Conservation (phyloP, 1,140 invertebrate genomes). For the Camponotus floridanus region DNA sequence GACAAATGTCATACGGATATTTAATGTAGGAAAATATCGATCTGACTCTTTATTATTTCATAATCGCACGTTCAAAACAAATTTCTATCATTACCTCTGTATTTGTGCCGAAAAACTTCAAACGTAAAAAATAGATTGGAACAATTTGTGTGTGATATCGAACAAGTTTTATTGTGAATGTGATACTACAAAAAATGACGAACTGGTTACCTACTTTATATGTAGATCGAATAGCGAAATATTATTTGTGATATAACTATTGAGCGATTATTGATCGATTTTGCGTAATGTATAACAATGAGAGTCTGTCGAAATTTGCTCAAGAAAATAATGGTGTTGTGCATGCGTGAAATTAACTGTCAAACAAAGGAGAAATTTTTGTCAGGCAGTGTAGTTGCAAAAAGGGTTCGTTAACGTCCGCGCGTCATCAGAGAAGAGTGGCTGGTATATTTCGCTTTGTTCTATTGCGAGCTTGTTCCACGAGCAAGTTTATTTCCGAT, state of each 20-base stretch:
- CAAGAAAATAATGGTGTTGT: not conserved
- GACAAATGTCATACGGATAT: slow-evolving; percentile 11
- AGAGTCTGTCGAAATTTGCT: not conserved
- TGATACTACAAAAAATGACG: not conserved
- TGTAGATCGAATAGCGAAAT: not conserved
- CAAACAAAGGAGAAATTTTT: slow-evolving; percentile 11
- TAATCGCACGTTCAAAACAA: slow-evolving; percentile 10
- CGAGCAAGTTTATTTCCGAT: not conserved
- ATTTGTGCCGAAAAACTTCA: not conserved
- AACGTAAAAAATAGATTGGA: not conserved
- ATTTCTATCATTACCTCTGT: slow-evolving; percentile 1
- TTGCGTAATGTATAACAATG: not conserved
- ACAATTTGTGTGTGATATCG: not conserved
- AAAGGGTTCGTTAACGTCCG: slow-evolving; percentile 1
- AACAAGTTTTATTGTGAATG: not conserved
- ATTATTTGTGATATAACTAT: not conserved
- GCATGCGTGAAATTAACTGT: slow-evolving; percentile 8
- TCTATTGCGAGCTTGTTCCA: not conserved
- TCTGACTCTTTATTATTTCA: slow-evolving; percentile 1
- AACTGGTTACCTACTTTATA: not conserved
- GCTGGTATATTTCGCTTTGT: not conserved
- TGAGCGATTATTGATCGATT: not conserved
- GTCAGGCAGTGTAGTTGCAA: not conserved
- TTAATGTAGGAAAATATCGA: slow-evolving; percentile 14
- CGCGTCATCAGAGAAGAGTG: not conserved